phyloP scores from a whole-genome alignment of 2,113 vertebrate species.

The Paralichthys olivaceus region DNA sequence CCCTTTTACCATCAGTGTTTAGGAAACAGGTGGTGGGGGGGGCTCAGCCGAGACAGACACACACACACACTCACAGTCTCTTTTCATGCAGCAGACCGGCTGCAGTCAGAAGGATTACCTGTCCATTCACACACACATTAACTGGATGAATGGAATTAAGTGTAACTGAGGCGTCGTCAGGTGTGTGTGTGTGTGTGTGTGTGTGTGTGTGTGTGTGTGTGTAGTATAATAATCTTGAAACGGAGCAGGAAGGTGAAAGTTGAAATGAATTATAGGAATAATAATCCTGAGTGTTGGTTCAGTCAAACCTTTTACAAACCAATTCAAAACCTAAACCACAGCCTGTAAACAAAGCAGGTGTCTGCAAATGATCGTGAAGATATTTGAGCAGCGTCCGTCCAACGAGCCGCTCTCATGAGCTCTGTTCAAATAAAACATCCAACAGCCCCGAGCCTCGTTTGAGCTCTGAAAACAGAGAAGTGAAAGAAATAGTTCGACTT shows the following conservation, averaged over 20 bases:
- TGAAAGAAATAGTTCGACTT: too few species aligned
- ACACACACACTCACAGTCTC: background rate
- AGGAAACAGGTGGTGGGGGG: background rate
- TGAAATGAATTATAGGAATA: too few species aligned
- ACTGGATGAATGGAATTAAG: background rate
- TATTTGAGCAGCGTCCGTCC: too few species aligned
- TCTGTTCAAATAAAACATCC: too few species aligned
- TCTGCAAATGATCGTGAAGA: too few species aligned
- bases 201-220: background rate
- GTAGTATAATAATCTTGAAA: too few species aligned
- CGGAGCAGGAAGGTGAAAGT: too few species aligned
- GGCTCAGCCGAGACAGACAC: background rate
- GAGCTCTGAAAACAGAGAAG: too few species aligned
- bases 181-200: slow-evolving; percentile 17
- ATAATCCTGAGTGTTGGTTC: background rate
- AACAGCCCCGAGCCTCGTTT: too few species aligned
- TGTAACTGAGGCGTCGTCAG: background rate
- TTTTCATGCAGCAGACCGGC: background rate
- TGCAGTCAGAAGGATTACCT: slow-evolving; percentile 1
- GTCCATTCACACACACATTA: slow-evolving; percentile 13
- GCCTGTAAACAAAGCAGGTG: background rate
- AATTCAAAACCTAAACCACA: background rate
- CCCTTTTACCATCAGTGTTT: slow-evolving; percentile 11
- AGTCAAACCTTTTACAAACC: background rate
- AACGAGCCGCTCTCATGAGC: too few species aligned